Evolutionary conservation across 2,113 vertebrate genomes (phyloP).

Genomic region (Tricholaema leucomelas): DNA sequence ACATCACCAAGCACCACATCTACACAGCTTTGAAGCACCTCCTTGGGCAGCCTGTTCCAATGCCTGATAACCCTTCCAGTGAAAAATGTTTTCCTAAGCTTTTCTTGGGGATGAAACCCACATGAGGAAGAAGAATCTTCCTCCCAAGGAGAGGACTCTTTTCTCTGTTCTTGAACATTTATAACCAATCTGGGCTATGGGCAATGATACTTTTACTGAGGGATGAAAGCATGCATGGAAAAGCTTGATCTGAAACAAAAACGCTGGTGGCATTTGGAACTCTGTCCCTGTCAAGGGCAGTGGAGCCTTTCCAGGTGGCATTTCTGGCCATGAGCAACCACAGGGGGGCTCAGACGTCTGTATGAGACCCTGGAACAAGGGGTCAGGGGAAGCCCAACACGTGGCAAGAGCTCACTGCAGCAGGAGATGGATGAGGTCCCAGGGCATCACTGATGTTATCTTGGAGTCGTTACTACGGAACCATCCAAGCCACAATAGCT

Average conservation of each 20-base stretch:
- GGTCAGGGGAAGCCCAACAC: not conserved
- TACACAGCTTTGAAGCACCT: no score
- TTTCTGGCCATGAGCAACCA: not conserved
- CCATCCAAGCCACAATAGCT: not conserved
- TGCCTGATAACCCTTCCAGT: no score
- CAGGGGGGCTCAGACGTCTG: not conserved
- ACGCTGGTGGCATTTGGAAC: not conserved
- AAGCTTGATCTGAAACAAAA: not conserved
- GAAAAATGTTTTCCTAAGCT: not conserved
- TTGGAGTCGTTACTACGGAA: not conserved
- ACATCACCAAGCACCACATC: no score
- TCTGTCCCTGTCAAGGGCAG: not conserved
- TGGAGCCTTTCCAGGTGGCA: not conserved
- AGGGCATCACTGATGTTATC: not conserved
- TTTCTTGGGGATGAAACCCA: not conserved
- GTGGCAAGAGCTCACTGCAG: rapidly evolving
- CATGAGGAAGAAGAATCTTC: not conserved
- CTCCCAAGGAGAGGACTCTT: not conserved
- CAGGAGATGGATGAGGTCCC: not conserved
- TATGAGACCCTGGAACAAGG: not conserved
- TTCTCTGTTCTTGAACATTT: not conserved
- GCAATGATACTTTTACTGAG: not conserved
- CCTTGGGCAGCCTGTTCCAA: no score
- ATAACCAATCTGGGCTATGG: not conserved
- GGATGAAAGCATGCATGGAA: rapidly evolving